A percentile compares a stretch with the other conserved stretches of the same genome.
phyloP scores from a whole-genome alignment of 2,888 invertebrate genomes.

The Caenorhabditis auriculariae region DNA sequence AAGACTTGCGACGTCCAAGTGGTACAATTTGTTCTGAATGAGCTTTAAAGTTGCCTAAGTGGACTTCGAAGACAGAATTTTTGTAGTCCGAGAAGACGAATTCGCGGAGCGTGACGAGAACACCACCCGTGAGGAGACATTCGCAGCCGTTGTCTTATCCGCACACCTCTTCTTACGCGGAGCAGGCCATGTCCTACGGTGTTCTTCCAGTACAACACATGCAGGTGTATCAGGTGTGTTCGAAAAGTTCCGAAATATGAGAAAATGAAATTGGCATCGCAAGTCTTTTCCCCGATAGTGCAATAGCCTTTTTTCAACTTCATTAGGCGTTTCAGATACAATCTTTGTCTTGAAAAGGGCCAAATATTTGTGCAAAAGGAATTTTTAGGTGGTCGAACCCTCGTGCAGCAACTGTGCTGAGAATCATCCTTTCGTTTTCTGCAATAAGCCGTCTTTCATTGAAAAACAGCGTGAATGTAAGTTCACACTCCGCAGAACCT shows the following conservation, averaged over 20 bases:
- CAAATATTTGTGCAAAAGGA: background rate
- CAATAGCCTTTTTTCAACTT: no score
- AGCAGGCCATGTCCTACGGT: constrained; percentile 4
- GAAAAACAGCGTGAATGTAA: constrained; percentile 13
- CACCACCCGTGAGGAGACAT: background rate
- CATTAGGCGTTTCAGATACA: no score
- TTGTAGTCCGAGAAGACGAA: no score
- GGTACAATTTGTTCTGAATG: background rate
- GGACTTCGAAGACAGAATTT: no score
- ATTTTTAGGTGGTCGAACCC: constrained; percentile 12
- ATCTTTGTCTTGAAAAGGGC: no score
- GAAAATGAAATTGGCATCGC: no score
- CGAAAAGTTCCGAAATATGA: no score
- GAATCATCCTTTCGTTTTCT: constrained; percentile 17
- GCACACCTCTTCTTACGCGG: background rate
- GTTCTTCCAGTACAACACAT: no score
- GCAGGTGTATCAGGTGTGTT: no score
- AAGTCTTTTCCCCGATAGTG: no score
- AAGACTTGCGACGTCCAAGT: constrained; percentile 12
- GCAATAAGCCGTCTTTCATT: constrained; percentile 14
- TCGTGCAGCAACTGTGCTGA: constrained; percentile 36
- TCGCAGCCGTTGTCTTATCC: constrained; percentile 2
- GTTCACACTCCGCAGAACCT: background rate
- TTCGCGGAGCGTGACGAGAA: no score
- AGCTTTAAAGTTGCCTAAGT: no score